These are phyloP conservation scores for Limnephilus marmoratus DNA, from an alignment of 2,888 invertebrate species.

Conservation along the genomic window DNA sequence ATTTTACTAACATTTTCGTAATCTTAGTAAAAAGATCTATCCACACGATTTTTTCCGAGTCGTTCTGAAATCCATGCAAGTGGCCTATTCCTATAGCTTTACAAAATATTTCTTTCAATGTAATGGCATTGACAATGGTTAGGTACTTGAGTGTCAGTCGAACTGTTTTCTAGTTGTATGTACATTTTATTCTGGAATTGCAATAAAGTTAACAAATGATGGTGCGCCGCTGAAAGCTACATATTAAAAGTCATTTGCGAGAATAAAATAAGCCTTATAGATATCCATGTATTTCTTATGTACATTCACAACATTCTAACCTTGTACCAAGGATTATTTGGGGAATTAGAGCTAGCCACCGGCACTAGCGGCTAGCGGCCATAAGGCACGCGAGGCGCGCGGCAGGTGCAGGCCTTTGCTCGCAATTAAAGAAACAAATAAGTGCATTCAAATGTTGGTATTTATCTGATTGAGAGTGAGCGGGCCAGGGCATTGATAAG, in stretches of 20 bases:
- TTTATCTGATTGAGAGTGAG: constrained; percentile 37
- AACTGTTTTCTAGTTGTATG: not conserved
- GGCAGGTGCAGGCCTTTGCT: constrained; percentile 15
- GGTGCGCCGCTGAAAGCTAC: not conserved
- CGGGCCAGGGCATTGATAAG: constrained; percentile 39
- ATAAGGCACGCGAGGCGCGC: not conserved
- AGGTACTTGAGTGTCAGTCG: not conserved
- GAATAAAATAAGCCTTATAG: not conserved
- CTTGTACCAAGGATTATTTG: constrained; percentile 31
- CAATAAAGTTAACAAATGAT: not conserved
- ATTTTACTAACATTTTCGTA: too few relatives aligned
- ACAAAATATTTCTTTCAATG: too few relatives aligned
- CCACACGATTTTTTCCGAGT: too few relatives aligned
- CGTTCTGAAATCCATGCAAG: too few relatives aligned
- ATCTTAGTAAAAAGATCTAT: too few relatives aligned
- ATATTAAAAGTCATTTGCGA: not conserved
- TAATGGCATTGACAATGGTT: not conserved
- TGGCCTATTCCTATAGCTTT: too few relatives aligned
- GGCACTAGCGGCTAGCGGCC: not conserved
- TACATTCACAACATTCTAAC: not conserved
- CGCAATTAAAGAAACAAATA: constrained; percentile 32
- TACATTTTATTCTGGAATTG: not conserved
- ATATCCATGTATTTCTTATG: not conserved
- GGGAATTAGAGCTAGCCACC: not conserved
- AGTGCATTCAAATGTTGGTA: constrained; percentile 36